Evolutionary conservation across 2,113 vertebrate species (phyloP), one percentile per base, ranked within the genome.

Genomic region (Eurypyga helias): DNA sequence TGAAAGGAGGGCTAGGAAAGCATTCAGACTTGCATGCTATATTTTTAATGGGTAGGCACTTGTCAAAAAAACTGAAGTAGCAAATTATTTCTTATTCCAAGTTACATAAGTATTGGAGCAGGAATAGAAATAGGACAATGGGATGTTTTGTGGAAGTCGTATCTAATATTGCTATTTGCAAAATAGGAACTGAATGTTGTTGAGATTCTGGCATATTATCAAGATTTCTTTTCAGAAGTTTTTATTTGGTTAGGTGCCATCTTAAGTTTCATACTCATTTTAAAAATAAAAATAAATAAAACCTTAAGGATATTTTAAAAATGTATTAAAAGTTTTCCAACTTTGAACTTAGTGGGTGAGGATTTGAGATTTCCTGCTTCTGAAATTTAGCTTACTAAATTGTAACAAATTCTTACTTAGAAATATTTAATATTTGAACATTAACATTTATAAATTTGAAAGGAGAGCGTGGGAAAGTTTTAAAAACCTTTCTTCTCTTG

Each of bases 181-280:
- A 89, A 91, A 94, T 77, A 48, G 52, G 73, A 95, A 45, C 65
- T 94, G 93, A 95, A n/a, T 58, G 77, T 60, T 87, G 10, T 51
- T 95, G 60, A 3, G 7, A 64, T 84, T 92, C 48, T 79, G 48
- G 34, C 48, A 7, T 55, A 89, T 87, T 65, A 87, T 80, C 80
- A 94, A 89, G 64, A 84, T 55, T 92, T 71, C 28, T 79, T 89
- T 81, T 77, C 67, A n/a, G 34, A 87, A 81, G 55, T 3, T 25
- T 78, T 92, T 83, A 70, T 77, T 92, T 86, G 28, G 5, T 54
- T 92, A 43, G 13, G 60, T 96, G 46, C 4, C 49, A 58, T 58
- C 41, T 83, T 62, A n/a, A 83, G 9, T 85, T 82, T 87, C 6
- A 1, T 55, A 45, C 26, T 91, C 1, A 13, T 52, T 92, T 96